These are phyloP conservation scores for Cylas formicarius DNA, from an alignment of 1,140 invertebrate species.

Conservation along the genomic window DNA sequence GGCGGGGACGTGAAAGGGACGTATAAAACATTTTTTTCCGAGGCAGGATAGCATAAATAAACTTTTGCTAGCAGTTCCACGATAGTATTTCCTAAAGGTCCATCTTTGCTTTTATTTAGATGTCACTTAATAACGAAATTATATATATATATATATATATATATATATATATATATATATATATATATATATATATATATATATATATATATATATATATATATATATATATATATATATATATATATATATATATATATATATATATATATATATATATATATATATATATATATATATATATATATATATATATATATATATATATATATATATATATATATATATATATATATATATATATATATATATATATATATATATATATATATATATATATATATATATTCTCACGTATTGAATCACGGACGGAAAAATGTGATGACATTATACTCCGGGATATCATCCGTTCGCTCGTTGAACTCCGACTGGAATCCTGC, in stretches of 20 bases:
- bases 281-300: constrained; percentile 4
- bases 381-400: constrained; percentile 3
- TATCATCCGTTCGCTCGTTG: no score
- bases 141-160: constrained; percentile 7
- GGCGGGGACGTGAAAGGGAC: no score
- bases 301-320: constrained; percentile 2
- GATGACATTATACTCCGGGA: no score
- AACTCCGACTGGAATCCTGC: no score
- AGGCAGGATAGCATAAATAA: no score
- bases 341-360: constrained; percentile 4
- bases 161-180: constrained; percentile 7
- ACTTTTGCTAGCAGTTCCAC: no score
- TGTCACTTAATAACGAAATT: not conserved
- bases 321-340: constrained; percentile 5
- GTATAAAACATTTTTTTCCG: no score
- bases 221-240: constrained; percentile 7
- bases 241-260: constrained; percentile 4
- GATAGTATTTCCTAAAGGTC: no score
- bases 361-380: constrained; percentile 5
- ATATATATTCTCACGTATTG: no score
- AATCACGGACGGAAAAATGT: no score
- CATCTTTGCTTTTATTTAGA: no score
- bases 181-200: constrained; percentile 6
- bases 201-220: constrained; percentile 7
- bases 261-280: constrained; percentile 5